Evolutionary conservation across 2,797 vertebrate genomes (phyloP), one percentile per base, ranked within the genome.

Genomic region (Sebastes vulpes): DNA sequence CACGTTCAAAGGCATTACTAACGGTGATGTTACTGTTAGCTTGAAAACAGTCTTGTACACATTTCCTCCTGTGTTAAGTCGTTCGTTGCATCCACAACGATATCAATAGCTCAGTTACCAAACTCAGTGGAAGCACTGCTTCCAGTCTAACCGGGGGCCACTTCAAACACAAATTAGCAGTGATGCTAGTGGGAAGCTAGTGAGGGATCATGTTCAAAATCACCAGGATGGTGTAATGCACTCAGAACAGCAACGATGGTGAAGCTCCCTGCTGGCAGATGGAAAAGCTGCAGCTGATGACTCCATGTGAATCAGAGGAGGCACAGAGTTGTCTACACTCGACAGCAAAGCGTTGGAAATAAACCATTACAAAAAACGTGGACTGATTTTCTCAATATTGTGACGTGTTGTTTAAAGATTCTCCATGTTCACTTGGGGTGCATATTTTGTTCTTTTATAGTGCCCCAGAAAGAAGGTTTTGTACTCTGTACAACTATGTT

Each of bases 121-220:
- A 12, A 31, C 16, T 23, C 26, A 46, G 10, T 35, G 26, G 12
- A 72, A 46, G 4, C 29, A n/a, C 67, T 58, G 26, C 26, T 10
- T 70, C 10, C 48, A 26, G 21, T 18, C 18, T 11, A 25, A 4
- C 11, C 14, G 1, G 42, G 16, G n/a, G 3, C 42, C 46, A 48
- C 60, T 79, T 71, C 25, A 75, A 75, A 61, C 9, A 29, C 61
- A 67, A 18, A 60, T 64, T 12, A 67, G 52, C 52, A 38, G 25
- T 31, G 48, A 9, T 74, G 59, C 23, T 14, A 11, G 16, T 11
- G 16, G 58, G 35, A 68, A 66, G 42, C 9, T 75, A 72, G 38
- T 42, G 60, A 77, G 31, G 50, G 32, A 48, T 79, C 25, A 25
- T 69, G 20, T 63, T 69, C 29, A 57, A 23, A 42, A 74, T 52